Conservation (phyloP, 2,797 vertebrate species). For the Phyllotis vaccarum region DNA sequence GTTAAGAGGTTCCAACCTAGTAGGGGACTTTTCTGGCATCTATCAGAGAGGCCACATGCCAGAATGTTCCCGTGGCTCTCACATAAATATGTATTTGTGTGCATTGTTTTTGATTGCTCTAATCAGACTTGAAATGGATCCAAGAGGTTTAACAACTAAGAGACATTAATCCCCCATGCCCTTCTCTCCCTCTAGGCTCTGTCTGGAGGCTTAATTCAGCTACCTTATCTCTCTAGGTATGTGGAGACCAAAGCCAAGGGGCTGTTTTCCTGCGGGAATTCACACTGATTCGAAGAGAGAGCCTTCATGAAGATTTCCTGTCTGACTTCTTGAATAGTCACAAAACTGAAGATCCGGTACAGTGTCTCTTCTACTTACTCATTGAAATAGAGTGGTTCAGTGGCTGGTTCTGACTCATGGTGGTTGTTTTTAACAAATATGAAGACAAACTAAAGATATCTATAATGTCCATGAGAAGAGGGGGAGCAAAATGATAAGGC, state of each 20-base stretch:
- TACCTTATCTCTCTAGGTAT: conserved; percentile 88
- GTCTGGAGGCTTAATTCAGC: conserved; percentile 72
- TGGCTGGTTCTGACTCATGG: neutral
- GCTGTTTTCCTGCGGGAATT: conserved; percentile 97
- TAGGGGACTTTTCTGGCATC: conserved; percentile 56
- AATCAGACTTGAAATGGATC: conserved; percentile 74
- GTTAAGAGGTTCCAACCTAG: conserved; percentile 37
- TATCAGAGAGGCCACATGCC: conserved; percentile 35
- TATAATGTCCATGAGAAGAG: neutral
- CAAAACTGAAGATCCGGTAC: conserved; percentile 94
- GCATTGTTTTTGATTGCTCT: conserved; percentile 72
- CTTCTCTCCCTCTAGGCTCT: conserved; percentile 44
- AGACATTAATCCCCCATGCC: conserved; percentile 52
- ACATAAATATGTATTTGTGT: conserved; percentile 65
- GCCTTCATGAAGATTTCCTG: conserved; percentile 93
- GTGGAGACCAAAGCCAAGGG: conserved; percentile 90
- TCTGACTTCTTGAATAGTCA: conserved; percentile 90
- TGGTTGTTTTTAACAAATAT: conserved; percentile 5
- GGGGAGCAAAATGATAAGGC: neutral
- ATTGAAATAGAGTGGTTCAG: neutral
- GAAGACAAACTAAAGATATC: neutral
- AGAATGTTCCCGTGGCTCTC: conserved; percentile 71
- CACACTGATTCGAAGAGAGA: conserved; percentile 94
- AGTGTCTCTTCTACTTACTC: conserved; percentile 76
- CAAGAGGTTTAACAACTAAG: conserved; percentile 59